phyloP scores from a whole-genome alignment of 2,113 vertebrate genomes.

The Psophia crepitans region DNA sequence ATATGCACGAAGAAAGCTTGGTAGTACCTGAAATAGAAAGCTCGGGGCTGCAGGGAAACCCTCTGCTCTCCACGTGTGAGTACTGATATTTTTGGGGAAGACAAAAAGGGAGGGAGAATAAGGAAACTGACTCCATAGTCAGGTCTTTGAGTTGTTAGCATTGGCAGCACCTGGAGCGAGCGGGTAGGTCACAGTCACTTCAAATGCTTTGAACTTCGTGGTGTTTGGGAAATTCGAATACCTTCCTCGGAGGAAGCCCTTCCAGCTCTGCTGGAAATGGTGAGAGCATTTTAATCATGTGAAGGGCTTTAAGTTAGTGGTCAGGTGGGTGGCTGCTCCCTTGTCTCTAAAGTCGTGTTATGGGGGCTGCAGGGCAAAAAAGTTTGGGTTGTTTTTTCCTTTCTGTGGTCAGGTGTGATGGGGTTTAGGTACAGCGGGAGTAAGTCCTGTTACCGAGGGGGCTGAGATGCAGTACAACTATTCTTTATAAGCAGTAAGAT shows the following conservation, averaged over 20 bases:
- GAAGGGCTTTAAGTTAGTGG: no score
- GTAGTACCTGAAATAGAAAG: neutral
- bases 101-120: neutral
- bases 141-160: neutral
- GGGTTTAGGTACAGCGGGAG: rapidly evolving
- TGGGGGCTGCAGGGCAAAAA: rapidly evolving
- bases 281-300: rapidly evolving
- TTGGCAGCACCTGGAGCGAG: rapidly evolving
- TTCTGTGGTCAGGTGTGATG: no score
- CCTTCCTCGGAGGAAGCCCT: neutral
- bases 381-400: rapidly evolving
- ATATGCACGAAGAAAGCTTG: neutral
- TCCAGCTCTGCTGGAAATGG: neutral
- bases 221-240: neutral
- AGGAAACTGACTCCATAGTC: neutral
- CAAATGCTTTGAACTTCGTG: neutral
- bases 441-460: no score
- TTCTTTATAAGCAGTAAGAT: no score
- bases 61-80: rapidly evolving
- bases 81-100: no score
- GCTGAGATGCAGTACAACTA: rapidly evolving
- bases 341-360: neutral
- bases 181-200: neutral
- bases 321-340: neutral
- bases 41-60: rapidly evolving